phyloP scores from a whole-genome alignment of 2,113 vertebrate genomes.

The Leptobrachium ailaonicum region DNA sequence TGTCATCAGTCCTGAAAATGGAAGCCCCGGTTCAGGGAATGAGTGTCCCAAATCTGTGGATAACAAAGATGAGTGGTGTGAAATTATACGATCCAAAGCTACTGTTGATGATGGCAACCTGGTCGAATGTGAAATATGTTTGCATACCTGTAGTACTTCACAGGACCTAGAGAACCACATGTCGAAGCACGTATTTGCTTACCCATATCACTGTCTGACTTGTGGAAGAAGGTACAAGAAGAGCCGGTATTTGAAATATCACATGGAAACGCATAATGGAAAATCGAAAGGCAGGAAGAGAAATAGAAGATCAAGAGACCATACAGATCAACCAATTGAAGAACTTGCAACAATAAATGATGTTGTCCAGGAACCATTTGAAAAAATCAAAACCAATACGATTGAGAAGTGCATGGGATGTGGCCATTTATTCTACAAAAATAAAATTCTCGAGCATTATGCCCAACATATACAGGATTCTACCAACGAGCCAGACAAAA shows the following conservation, averaged over 20 bases:
- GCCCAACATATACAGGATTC: constrained; percentile 83
- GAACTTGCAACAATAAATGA: constrained; percentile 85
- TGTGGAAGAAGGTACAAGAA: constrained; percentile 94
- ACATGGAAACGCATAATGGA: constrained; percentile 88
- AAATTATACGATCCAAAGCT: constrained; percentile 46
- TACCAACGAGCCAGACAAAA: background rate
- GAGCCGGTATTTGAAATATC: constrained; percentile 94
- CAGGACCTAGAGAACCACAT: constrained; percentile 83
- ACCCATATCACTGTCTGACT: constrained; percentile 82
- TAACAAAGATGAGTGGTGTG: constrained; percentile 38
- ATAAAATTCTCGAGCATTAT: constrained; percentile 83
- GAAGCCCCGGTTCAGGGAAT: constrained; percentile 82
- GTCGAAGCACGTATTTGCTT: constrained; percentile 96
- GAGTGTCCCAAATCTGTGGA: constrained; percentile 61
- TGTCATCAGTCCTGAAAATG: constrained; percentile 83
- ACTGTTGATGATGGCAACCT: constrained; percentile 60
- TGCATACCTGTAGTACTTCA: constrained; percentile 72
- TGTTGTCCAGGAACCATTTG: constrained; percentile 69
- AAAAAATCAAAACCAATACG: constrained; percentile 67
- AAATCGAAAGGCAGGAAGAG: constrained; percentile 67
- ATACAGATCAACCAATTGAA: constrained; percentile 66
- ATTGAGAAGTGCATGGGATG: constrained; percentile 97
- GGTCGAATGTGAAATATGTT: constrained; percentile 78
- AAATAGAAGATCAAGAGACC: too few relatives aligned
- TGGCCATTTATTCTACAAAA: constrained; percentile 88